Evolutionary conservation across 2,888 invertebrate genomes (phyloP), one percentile per base, ranked within the genome.

Genomic region (Eupelmus urozonus): DNA sequence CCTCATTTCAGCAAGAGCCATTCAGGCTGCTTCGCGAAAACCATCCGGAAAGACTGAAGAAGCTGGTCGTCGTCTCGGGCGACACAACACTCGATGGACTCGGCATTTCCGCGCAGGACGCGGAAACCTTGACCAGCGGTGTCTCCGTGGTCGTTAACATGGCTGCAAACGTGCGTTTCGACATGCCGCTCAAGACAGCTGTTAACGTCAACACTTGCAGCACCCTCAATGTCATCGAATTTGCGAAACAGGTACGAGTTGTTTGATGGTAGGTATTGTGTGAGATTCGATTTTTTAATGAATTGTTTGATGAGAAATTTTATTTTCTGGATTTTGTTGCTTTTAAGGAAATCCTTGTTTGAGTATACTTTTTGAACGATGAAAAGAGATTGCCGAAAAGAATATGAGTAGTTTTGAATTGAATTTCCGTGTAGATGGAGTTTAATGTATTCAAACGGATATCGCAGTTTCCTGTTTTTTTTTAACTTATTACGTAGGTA

Each of bases 141-240:
- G 93, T 95, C 62, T 91, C 94, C 69, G 92, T 96, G 13, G 91
- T 97, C 0, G 95, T 97, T 87, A 96, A 97, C 87, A 95, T 95
- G 86, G 97, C 97, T 0, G 97, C 97, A 5, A 96, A 96, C 83
- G 95, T 97, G 55, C 93, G 94, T 89, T 94, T 95, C 85, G 94
- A 95, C 85, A 93, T 94, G 84, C 90, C 92, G 0, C 89, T 95
- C 42, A 93, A 92, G 89, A 86, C 90, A 9, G 93, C 94, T 0
- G 90, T 94, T 13, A 90, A 91, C 70, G 91, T 93, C 90, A 95
- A 95, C 87, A 93, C 93, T 0, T 88, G 92, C 1, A 93, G 92
- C 27, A 92, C 93, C 0, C 87, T 90, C 74, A 90, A 92, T 79
- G 88, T 94, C 80, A 85, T 94, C 42, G 87, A 91, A 18, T 86